These are phyloP conservation scores for Coturnix japonica DNA, from an alignment of 2,113 vertebrate species.

Conservation along the genomic window DNA sequence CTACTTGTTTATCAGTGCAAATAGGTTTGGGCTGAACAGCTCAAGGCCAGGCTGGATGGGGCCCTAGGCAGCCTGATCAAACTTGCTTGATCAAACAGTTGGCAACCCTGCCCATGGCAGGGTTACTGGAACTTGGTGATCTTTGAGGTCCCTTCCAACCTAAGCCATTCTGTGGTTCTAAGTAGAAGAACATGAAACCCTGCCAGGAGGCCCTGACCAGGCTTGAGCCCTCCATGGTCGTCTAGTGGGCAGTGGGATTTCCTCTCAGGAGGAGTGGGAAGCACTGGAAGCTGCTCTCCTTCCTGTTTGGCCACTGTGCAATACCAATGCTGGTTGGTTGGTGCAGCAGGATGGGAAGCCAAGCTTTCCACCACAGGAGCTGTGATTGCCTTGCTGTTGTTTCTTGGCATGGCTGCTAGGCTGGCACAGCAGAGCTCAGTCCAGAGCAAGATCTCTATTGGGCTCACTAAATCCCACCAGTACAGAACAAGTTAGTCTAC, in stretches of 20 bases:
- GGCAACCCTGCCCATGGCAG: too few relatives aligned
- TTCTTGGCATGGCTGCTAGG: neutral
- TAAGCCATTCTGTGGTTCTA: too few relatives aligned
- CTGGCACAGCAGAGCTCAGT: neutral
- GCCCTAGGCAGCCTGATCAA: too few relatives aligned
- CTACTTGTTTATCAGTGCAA: neutral
- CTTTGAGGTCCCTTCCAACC: too few relatives aligned
- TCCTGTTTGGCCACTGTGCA: neutral
- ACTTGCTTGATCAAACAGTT: too few relatives aligned
- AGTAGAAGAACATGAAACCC: neutral
- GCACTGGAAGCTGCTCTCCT: neutral
- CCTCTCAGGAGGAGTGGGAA: neutral
- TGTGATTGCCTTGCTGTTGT: neutral
- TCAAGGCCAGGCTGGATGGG: too few relatives aligned
- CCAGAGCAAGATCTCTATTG: neutral
- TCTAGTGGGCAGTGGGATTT: neutral
- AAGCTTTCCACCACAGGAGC: accelerated
- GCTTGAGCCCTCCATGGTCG: neutral
- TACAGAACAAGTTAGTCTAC: neutral
- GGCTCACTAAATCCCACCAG: neutral
- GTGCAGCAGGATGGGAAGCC: neutral
- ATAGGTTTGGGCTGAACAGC: neutral
- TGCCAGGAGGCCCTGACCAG: neutral
- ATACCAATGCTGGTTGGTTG: neutral
- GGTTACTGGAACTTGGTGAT: too few relatives aligned